Conservation (phyloP, 2,797 vertebrate genomes). For the Merluccius polli region DNA sequence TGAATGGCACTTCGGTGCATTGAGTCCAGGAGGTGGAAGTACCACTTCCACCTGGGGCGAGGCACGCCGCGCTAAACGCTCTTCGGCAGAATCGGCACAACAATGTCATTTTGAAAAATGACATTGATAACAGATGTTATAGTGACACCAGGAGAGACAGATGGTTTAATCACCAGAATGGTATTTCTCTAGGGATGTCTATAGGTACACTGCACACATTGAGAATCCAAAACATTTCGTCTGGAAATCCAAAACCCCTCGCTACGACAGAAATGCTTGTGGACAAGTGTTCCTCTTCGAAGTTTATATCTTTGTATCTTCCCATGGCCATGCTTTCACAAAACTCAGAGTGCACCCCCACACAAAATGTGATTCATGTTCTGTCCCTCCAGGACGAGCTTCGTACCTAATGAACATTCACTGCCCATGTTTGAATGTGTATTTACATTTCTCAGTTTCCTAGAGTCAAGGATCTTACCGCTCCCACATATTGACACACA, state of each 20-base stretch:
- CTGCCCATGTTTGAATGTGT: slow-evolving; percentile 54
- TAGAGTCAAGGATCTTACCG: slow-evolving; percentile 58
- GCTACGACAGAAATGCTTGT: not conserved
- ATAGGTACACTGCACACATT: too few relatives aligned
- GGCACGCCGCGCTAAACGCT: too few relatives aligned
- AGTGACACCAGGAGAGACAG: not conserved
- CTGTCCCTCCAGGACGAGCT: slow-evolving; percentile 25
- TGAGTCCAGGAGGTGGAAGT: too few relatives aligned
- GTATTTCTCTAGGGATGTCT: not conserved
- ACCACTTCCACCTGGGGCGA: too few relatives aligned
- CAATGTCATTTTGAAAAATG: too few relatives aligned
- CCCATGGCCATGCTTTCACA: not conserved
- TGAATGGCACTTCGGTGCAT: too few relatives aligned
- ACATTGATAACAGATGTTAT: not conserved
- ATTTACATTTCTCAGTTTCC: slow-evolving; percentile 70
- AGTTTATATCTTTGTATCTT: not conserved
- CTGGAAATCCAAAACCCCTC: too few relatives aligned
- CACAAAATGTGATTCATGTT: slow-evolving; percentile 30
- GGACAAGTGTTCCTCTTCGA: not conserved
- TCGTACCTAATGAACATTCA: slow-evolving; percentile 38
- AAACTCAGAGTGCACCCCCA: not conserved
- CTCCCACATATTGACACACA: slow-evolving; percentile 39
- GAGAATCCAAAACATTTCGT: too few relatives aligned
- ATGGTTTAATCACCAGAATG: too few relatives aligned
- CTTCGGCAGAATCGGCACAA: too few relatives aligned